Conservation (phyloP, 2,113 vertebrate genomes). For the Xenopus tropicalis region DNA sequence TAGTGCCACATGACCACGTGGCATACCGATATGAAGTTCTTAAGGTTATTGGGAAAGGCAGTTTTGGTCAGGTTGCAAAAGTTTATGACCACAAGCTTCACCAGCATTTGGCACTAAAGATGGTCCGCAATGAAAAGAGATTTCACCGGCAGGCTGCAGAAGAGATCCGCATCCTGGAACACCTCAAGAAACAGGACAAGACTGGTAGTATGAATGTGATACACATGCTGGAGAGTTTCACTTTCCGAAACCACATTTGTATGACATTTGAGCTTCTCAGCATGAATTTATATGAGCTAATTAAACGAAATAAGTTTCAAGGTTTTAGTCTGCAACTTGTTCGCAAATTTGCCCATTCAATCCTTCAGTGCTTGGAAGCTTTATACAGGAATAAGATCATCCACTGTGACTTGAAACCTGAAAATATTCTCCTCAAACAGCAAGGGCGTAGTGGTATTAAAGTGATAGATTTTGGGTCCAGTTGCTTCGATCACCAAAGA, state of each 20-base stretch:
- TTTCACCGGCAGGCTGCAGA: constrained; percentile 95
- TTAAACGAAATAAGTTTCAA: constrained; percentile 97
- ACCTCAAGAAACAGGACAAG: constrained; percentile 93
- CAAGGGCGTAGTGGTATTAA: constrained; percentile 96
- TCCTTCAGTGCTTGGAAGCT: constrained; percentile 91
- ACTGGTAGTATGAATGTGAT: constrained; percentile 92
- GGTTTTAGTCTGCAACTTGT: constrained; percentile 93
- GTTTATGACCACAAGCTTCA: constrained; percentile 94
- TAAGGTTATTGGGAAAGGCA: constrained; percentile 96
- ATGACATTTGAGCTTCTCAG: constrained; percentile 97
- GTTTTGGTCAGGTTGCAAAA: constrained; percentile 95
- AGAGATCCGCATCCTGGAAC: constrained; percentile 95
- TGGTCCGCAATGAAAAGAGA: constrained; percentile 96
- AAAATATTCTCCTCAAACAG: constrained; percentile 96
- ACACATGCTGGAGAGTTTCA: constrained; percentile 97
- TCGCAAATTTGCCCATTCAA: constrained; percentile 95
- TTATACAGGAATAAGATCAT: constrained; percentile 90
- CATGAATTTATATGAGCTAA: constrained; percentile 97
- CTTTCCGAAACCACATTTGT: constrained; percentile 96
- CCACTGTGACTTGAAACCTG: constrained; percentile 97
- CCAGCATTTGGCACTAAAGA: constrained; percentile 92
- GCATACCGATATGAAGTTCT: constrained; percentile 95
- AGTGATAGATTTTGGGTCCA: constrained; percentile 98
- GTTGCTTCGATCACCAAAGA: constrained; percentile 97
- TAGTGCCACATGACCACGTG: constrained; percentile 91